phyloP scores from a whole-genome alignment of 2,888 invertebrate species.

The Lordiphosa fenestrarum region DNA sequence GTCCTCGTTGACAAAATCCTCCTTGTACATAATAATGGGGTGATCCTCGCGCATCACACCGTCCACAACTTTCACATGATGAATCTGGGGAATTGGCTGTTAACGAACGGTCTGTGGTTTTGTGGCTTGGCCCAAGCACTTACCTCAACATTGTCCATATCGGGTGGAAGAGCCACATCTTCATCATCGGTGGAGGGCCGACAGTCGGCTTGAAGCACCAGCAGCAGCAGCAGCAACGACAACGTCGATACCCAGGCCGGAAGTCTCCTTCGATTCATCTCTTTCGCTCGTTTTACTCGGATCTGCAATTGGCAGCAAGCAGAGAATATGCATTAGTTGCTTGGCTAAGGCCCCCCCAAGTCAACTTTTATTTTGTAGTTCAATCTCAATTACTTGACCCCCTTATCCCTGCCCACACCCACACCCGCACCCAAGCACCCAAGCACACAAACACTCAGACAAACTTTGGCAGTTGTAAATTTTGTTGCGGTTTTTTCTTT shows the following conservation, averaged over 20 bases:
- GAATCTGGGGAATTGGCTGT: slow-evolving; percentile 47
- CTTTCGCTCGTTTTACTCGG: slow-evolving; percentile 30
- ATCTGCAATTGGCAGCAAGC: slow-evolving; percentile 45
- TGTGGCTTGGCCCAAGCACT: slow-evolving; percentile 10
- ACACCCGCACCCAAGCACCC: slow-evolving; percentile 4
- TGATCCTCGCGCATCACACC: slow-evolving; percentile 71
- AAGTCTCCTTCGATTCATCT: slow-evolving; percentile 56
- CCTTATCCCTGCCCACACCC: not conserved
- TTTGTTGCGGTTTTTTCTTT: slow-evolving; percentile 55
- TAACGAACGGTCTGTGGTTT: not conserved
- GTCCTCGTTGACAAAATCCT: slow-evolving; percentile 78
- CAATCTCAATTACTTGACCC: slow-evolving; percentile 62
- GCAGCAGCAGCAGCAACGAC: slow-evolving; percentile 28
- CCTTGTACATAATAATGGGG: slow-evolving; percentile 77
- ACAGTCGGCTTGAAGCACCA: slow-evolving; percentile 32
- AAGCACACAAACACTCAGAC: slow-evolving; percentile 15
- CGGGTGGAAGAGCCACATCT: slow-evolving; percentile 34
- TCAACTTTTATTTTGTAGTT: slow-evolving; percentile 48
- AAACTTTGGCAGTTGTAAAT: slow-evolving; percentile 63
- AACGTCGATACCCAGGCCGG: slow-evolving; percentile 50
- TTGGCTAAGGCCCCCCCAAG: not conserved
- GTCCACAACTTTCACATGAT: slow-evolving; percentile 62
- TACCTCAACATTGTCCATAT: slow-evolving; percentile 76
- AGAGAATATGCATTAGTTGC: slow-evolving; percentile 46
- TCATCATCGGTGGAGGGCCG: slow-evolving; percentile 38